phyloP scores from a whole-genome alignment of 1,140 invertebrate genomes.

The Dreissena rostriformis region DNA sequence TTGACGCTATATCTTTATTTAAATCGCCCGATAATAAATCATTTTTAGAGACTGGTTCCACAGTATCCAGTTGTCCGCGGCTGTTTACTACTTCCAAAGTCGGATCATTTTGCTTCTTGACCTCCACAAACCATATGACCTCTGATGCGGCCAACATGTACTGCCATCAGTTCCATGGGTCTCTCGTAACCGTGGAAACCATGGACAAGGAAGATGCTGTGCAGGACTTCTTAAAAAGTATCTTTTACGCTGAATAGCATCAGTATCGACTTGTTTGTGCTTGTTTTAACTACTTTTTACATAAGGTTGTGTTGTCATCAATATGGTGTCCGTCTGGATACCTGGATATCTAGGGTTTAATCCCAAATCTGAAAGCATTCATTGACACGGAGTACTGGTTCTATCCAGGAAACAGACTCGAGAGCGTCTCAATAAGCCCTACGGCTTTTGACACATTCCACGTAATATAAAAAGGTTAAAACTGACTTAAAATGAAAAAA shows the following conservation, averaged over 20 bases:
- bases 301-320: background rate
- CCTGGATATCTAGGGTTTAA: background rate
- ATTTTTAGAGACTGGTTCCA: background rate
- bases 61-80: background rate
- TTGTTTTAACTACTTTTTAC: background rate
- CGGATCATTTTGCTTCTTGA: constrained; percentile 29
- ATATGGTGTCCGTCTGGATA: too few species aligned
- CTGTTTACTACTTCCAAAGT: constrained; percentile 17
- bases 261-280: background rate
- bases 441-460: too few species aligned
- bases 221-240: constrained; percentile 27
- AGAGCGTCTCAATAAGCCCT: too few species aligned
- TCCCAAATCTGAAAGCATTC: background rate
- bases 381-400: background rate
- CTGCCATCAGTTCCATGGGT: constrained; percentile 9
- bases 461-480: too few species aligned
- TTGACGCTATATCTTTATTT: background rate
- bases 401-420: background rate
- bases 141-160: background rate
- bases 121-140: constrained; percentile 30
- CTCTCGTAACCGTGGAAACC: constrained; percentile 22
- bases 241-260: background rate
- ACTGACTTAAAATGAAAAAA: too few species aligned
- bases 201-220: constrained; percentile 32
- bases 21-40: background rate